These are phyloP conservation scores for Tanytarsus gracilentus DNA, from an alignment of 2,888 invertebrate species.

Conservation along the genomic window DNA sequence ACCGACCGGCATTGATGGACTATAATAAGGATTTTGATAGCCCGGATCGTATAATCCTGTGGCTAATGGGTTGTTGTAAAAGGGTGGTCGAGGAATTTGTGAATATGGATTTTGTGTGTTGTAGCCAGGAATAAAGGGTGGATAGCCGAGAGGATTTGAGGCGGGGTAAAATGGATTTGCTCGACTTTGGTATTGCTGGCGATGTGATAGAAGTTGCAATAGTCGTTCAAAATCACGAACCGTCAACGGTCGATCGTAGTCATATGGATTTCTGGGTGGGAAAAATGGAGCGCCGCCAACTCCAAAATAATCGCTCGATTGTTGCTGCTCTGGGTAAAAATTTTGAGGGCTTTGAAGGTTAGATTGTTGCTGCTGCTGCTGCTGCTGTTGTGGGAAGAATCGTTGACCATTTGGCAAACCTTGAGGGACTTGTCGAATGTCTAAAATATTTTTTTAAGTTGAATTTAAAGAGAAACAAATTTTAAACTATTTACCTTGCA, in stretches of 20 bases:
- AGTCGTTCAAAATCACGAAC: conserved; percentile 60
- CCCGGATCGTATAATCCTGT: conserved; percentile 24
- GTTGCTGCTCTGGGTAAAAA: conserved; percentile 36
- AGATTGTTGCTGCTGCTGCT: conserved; percentile 24
- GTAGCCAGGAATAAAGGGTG: conserved; percentile 24
- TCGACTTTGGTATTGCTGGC: conserved; percentile 48
- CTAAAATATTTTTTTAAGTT: not conserved
- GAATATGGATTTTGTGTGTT: conserved; percentile 23
- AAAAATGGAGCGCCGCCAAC: not conserved
- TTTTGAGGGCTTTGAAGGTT: conserved; percentile 35
- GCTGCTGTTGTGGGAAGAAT: conserved; percentile 26
- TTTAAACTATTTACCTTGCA: too few relatives aligned
- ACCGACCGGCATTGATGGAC: conserved; percentile 14
- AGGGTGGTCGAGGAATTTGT: conserved; percentile 31
- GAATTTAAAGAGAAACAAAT: too few relatives aligned
- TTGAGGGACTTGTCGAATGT: not conserved
- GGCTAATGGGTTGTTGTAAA: conserved; percentile 10
- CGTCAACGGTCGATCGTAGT: conserved; percentile 59
- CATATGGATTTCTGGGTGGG: conserved; percentile 45
- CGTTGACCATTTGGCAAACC: conserved; percentile 27
- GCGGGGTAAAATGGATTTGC: conserved; percentile 22
- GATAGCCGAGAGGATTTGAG: conserved; percentile 27
- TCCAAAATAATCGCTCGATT: conserved; percentile 31
- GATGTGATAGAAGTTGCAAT: conserved; percentile 54
- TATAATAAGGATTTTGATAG: conserved; percentile 28